These are phyloP conservation scores for Drosophila leonis DNA, from an alignment of 2,888 invertebrate genomes.

Conservation along the genomic window DNA sequence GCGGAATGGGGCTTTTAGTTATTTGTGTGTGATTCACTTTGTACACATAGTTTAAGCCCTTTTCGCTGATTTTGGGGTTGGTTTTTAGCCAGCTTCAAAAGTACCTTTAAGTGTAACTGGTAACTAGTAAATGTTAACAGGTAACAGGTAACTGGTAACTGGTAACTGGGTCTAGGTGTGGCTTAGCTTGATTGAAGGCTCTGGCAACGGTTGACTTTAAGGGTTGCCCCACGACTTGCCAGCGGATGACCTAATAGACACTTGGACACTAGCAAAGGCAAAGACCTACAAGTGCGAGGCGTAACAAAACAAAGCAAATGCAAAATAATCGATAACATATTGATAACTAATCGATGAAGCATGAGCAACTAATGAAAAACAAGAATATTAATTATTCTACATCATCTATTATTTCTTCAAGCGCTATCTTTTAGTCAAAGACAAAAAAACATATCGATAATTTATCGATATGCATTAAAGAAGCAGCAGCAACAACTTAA, in stretches of 20 bases:
- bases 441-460: too few species aligned
- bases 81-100: slow-evolving; percentile 31
- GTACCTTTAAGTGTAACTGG: slow-evolving; percentile 22
- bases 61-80: slow-evolving; percentile 18
- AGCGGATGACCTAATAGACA: slow-evolving; percentile 47
- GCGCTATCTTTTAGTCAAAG: too few species aligned
- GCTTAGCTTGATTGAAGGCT: slow-evolving; percentile 21
- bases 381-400: background rate
- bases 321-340: slow-evolving; percentile 4
- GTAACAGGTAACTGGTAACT: background rate
- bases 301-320: background rate
- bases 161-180: slow-evolving; percentile 60
- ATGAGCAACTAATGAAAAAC: too few species aligned
- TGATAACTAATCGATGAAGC: slow-evolving; percentile 1
- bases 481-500: too few species aligned
- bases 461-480: too few species aligned
- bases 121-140: slow-evolving; percentile 20
- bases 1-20: slow-evolving; percentile 39
- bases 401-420: too few species aligned
- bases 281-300: slow-evolving; percentile 6
- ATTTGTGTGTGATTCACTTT: slow-evolving; percentile 56
- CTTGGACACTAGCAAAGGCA: background rate
- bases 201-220: slow-evolving; percentile 34
- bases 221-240: slow-evolving; percentile 32
- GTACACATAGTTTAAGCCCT: slow-evolving; percentile 38